phyloP scores from a whole-genome alignment of 2,113 vertebrate species.

The Crotophaga sulcirostris region DNA sequence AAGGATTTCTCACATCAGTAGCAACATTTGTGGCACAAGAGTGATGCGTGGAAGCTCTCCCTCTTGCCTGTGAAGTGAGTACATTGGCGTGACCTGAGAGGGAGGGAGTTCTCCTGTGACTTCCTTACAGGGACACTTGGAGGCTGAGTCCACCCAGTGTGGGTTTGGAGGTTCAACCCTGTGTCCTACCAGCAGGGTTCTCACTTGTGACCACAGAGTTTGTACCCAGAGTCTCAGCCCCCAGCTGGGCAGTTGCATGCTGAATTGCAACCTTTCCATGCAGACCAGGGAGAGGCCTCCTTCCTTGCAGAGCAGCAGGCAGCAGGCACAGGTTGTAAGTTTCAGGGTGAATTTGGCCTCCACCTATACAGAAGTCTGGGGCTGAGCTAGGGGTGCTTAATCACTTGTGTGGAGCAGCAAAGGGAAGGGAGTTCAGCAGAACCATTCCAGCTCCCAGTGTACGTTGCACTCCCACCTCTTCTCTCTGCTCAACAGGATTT shows the following conservation, averaged over 20 bases:
- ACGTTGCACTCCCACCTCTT: background rate
- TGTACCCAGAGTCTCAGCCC: background rate
- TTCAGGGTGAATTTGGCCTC: background rate
- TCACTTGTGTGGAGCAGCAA: background rate
- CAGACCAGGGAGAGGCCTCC: background rate
- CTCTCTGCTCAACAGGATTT: background rate
- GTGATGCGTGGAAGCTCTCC: background rate
- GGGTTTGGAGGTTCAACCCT: background rate
- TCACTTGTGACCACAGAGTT: background rate
- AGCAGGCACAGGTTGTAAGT: background rate
- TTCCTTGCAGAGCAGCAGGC: background rate
- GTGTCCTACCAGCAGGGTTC: background rate
- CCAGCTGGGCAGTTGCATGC: rapidly evolving
- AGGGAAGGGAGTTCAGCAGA: background rate
- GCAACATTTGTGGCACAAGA: rapidly evolving
- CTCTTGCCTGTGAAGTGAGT: background rate
- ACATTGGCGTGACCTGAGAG: background rate
- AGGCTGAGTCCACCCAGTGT: background rate
- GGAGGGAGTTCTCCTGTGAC: background rate
- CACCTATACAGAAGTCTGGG: background rate
- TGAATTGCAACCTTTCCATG: background rate
- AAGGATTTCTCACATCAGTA: rapidly evolving
- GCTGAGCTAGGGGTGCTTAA: background rate
- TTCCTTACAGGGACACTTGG: background rate
- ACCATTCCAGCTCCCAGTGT: background rate